These are phyloP conservation scores for Cinclus mexicanus DNA, from an alignment of 2,113 vertebrate genomes.

Conservation along the genomic window DNA sequence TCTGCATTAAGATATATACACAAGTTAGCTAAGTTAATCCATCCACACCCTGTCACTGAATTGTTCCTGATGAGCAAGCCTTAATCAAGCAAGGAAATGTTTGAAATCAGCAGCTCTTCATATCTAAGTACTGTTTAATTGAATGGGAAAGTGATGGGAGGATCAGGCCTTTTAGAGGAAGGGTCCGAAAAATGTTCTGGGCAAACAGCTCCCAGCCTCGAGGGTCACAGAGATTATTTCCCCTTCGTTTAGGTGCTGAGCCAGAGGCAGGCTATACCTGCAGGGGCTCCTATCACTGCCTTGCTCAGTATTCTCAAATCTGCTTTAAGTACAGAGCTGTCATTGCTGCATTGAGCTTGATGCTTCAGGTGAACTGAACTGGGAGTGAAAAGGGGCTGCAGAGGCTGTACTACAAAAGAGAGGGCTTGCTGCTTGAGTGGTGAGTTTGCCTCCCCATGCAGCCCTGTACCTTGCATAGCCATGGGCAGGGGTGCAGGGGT, in stretches of 20 bases:
- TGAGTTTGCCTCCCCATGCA: neutral
- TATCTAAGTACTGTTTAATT: neutral
- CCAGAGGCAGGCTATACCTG: neutral
- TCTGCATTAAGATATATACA: neutral
- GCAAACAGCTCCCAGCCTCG: neutral
- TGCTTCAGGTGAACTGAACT: neutral
- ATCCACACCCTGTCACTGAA: neutral
- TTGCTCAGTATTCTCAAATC: neutral
- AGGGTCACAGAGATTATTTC: neutral
- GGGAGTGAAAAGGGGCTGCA: neutral
- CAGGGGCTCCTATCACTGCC: neutral
- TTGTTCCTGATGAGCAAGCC: neutral
- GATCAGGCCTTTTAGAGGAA: neutral
- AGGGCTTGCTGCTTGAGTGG: accelerated
- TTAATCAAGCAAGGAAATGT: neutral
- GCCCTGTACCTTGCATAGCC: neutral
- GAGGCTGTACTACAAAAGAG: neutral
- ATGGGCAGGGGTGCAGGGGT: neutral
- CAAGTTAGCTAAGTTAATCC: neutral
- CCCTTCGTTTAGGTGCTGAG: neutral
- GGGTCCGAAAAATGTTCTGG: neutral
- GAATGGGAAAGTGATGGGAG: neutral
- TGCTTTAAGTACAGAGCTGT: neutral
- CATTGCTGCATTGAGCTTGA: neutral
- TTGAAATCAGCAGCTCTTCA: neutral